Conservation (phyloP, 2,888 invertebrate species). For the Monoplex corrugatus region DNA sequence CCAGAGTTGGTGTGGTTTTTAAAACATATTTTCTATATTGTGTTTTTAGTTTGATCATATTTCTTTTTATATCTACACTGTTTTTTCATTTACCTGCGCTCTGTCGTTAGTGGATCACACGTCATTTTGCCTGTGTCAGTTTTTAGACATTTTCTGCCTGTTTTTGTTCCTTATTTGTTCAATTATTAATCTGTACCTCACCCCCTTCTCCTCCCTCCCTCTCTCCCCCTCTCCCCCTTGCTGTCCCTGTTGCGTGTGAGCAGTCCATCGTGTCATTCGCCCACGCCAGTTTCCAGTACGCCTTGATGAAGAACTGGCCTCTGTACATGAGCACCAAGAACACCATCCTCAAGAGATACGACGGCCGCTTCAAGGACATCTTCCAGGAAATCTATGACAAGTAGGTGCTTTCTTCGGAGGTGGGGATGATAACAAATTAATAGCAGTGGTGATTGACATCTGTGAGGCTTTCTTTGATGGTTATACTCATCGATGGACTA, state of each 20-base stretch:
- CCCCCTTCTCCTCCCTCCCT: no score
- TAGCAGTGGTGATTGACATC: no score
- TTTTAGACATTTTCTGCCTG: background rate
- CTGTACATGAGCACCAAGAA: constrained; percentile 95
- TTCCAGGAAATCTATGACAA: constrained; percentile 93
- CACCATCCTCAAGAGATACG: constrained; percentile 93
- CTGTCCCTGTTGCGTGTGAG: background rate
- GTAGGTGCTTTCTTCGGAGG: no score
- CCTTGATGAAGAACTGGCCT: constrained; percentile 92
- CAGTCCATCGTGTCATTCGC: constrained; percentile 90
- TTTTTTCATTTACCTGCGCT: no score
- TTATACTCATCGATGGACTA: no score
- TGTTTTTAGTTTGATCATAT: no score
- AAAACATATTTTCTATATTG: no score
- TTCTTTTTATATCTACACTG: no score
- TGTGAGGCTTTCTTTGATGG: no score
- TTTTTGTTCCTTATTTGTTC: background rate
- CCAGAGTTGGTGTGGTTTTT: no score
- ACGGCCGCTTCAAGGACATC: constrained; percentile 95
- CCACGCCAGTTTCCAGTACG: constrained; percentile 93
- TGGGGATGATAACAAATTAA: no score
- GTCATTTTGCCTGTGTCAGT: background rate
- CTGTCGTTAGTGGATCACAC: background rate
- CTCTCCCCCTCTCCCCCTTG: background rate
- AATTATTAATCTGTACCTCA: no score